Conservation (phyloP, 2,797 vertebrate genomes). For the Helicolenus hilgendorfi region DNA sequence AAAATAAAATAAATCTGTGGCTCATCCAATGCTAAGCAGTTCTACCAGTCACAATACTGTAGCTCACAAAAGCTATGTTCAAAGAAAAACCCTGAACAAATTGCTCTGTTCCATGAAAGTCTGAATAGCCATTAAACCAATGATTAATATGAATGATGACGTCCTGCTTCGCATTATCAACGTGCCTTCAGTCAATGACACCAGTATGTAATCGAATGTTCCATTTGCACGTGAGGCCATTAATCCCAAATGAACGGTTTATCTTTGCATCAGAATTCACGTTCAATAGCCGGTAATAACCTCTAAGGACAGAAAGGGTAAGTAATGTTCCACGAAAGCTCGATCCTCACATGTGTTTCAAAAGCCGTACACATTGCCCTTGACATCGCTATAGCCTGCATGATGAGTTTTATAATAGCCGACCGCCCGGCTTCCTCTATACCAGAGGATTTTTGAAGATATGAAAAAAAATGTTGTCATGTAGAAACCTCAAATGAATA, state of each 20-base stretch:
- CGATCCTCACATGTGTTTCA: constrained; percentile 41
- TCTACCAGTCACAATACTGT: background rate
- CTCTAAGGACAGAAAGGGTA: constrained; percentile 38
- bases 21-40: background rate
- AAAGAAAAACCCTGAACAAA: constrained; percentile 5
- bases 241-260: constrained; percentile 76
- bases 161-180: constrained; percentile 49
- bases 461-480: constrained; percentile 68
- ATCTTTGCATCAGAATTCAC: constrained; percentile 65
- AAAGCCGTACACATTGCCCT: constrained; percentile 40
- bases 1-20: background rate
- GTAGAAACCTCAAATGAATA: constrained; percentile 64
- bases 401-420: constrained; percentile 57
- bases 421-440: constrained; percentile 24
- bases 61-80: background rate
- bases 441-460: constrained; percentile 52
- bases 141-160: constrained; percentile 66
- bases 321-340: constrained; percentile 37
- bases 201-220: constrained; percentile 66
- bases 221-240: constrained; percentile 67
- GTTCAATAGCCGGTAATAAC: constrained; percentile 55
- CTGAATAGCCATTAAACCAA: constrained; percentile 52
- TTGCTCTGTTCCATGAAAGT: background rate
- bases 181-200: constrained; percentile 66
- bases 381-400: constrained; percentile 41